Evolutionary conservation across 2,888 invertebrate genomes (phyloP).

Genomic region (Ischnura elegans): DNA sequence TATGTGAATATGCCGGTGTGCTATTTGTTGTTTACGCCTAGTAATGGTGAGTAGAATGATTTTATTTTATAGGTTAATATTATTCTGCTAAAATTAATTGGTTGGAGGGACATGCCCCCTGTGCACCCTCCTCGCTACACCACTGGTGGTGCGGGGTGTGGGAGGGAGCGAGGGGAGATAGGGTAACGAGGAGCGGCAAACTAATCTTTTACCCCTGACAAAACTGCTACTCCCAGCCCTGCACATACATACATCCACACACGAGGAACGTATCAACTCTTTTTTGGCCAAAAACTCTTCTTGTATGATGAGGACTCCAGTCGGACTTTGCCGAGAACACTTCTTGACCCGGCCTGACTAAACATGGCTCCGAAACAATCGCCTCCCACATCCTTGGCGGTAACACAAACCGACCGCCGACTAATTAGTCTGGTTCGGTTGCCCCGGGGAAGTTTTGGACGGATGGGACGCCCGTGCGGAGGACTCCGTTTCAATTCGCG

Average conservation of each 20-base stretch:
- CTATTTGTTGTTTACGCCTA: too few species aligned
- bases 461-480: background rate
- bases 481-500: background rate
- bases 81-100: too few species aligned
- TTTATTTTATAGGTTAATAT: too few species aligned
- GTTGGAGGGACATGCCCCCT: too few species aligned
- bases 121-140: too few species aligned
- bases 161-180: too few species aligned
- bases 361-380: background rate
- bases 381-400: background rate
- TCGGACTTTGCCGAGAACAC: background rate
- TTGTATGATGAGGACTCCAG: background rate
- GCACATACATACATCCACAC: background rate
- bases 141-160: too few species aligned
- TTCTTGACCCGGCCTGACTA: background rate
- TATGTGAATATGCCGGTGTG: too few species aligned
- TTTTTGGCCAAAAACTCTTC: background rate
- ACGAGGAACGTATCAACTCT: background rate
- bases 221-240: too few species aligned
- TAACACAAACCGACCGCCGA: background rate
- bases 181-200: too few species aligned
- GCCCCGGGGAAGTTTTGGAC: background rate
- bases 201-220: too few species aligned
- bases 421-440: background rate
- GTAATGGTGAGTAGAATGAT: too few species aligned